phyloP scores from a whole-genome alignment of 2,113 vertebrate species.

The Camelus dromedarius region DNA sequence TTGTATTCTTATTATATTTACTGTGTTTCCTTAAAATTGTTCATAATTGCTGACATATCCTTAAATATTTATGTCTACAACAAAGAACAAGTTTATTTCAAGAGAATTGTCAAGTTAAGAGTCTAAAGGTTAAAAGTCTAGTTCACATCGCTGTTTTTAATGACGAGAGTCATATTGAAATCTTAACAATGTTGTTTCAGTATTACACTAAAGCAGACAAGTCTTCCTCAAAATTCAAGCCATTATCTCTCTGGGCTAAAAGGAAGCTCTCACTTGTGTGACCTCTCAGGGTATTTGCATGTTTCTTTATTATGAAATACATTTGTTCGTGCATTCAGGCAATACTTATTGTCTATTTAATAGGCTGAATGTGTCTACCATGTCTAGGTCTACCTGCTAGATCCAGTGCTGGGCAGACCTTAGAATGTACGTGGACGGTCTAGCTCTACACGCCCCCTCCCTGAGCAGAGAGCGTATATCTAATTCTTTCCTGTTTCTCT shows the following conservation, averaged over 20 bases:
- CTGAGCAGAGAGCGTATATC: neutral
- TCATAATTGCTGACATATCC: neutral
- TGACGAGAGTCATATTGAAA: neutral
- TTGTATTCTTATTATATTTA: neutral
- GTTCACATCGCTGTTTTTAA: neutral
- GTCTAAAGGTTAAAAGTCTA: neutral
- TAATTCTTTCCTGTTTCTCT: neutral
- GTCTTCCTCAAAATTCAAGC: slow-evolving; percentile 9
- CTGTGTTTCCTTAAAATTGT: neutral
- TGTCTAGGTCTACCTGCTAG: neutral
- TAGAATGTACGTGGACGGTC: neutral
- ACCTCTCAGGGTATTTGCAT: neutral
- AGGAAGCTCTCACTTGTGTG: neutral
- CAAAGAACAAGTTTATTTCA: slow-evolving; percentile 2
- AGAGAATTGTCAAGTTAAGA: neutral
- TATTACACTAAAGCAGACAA: neutral
- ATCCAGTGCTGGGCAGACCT: neutral
- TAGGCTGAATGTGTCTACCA: neutral
- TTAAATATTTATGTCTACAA: slow-evolving; percentile 1
- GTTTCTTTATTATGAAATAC: neutral
- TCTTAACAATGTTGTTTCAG: neutral
- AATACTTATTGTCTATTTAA: neutral
- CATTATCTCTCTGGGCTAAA: neutral
- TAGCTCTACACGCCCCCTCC: neutral
- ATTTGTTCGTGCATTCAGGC: neutral